A percentile compares a stretch with the other conserved stretches of the same genome.
Evolutionary conservation across 2,113 vertebrate genomes (phyloP).

Genomic region (Toxotes chatareus): DNA sequence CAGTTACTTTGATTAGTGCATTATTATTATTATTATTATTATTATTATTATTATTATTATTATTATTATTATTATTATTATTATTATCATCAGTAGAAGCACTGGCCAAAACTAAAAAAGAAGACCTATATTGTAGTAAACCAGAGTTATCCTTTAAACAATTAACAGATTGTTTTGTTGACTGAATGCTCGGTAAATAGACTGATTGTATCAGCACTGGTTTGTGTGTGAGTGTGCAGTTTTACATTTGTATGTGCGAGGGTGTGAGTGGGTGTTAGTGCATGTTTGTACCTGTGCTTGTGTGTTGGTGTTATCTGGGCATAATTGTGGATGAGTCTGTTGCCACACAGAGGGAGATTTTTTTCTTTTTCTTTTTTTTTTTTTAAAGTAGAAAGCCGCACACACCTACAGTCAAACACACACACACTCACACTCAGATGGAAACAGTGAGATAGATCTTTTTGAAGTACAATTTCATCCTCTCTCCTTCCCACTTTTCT

Average conservation of each 20-base stretch:
- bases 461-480: conserved; percentile 74
- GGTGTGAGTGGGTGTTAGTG: conserved; percentile 27
- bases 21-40: background rate
- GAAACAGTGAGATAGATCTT: conserved; percentile 63
- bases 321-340: conserved; percentile 46
- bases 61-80: background rate
- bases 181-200: background rate
- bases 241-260: conserved; percentile 18
- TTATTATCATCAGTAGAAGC: background rate
- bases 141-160: background rate
- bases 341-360: conserved; percentile 43
- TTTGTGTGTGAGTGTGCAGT: conserved; percentile 1
- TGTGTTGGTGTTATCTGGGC: conserved; percentile 53
- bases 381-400: conserved; percentile 32
- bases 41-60: too few species aligned
- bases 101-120: conserved; percentile 4
- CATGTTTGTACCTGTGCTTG: conserved; percentile 14
- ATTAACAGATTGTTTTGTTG: conserved; percentile 1
- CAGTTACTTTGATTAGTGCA: background rate
- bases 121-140: background rate
- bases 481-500: conserved; percentile 46
- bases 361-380: conserved; percentile 8
- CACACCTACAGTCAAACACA: conserved; percentile 16
- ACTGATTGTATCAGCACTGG: background rate
- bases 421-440: conserved; percentile 29